These are phyloP conservation scores for Microctenopoma steveboyesi DNA, from an alignment of 2,797 vertebrate species.

Conservation along the genomic window DNA sequence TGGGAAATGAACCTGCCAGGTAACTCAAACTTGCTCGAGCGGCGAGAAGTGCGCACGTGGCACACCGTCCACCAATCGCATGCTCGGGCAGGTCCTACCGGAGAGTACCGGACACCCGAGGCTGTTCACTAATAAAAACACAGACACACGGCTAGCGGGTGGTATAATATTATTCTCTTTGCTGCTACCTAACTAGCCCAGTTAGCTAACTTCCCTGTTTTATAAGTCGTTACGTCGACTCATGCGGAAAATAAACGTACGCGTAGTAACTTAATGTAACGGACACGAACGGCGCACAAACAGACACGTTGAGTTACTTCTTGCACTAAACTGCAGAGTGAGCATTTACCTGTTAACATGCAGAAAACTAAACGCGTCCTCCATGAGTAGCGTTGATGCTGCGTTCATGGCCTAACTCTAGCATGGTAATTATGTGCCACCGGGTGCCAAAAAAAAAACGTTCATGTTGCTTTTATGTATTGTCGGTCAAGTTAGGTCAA, in stretches of 20 bases:
- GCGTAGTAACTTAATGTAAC: background rate
- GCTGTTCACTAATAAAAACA: background rate
- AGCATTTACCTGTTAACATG: constrained; percentile 9
- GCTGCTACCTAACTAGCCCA: constrained; percentile 12
- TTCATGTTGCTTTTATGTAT: background rate
- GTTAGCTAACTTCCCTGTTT: background rate
- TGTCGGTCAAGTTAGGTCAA: background rate
- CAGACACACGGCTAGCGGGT: fast-evolving
- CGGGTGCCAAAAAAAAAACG: too few relatives aligned
- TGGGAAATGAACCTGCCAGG: constrained; percentile 25
- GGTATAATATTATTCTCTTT: background rate
- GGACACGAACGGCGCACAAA: fast-evolving
- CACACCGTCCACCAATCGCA: constrained; percentile 72
- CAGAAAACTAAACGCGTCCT: constrained; percentile 22
- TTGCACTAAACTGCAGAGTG: background rate
- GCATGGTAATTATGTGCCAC: background rate
- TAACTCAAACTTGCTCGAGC: constrained; percentile 32
- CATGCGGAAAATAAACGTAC: fast-evolving
- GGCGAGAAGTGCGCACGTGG: constrained; percentile 74
- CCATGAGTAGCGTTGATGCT: constrained; percentile 1
- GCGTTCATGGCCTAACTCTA: background rate
- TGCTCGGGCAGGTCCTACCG: constrained; percentile 52
- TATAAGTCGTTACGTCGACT: background rate
- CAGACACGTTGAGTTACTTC: background rate
- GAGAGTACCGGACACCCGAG: constrained; percentile 3